These are phyloP conservation scores for Palythoa grandis DNA, from an alignment of 92 coral and sea anemone genomes.

Conservation along the genomic window DNA sequence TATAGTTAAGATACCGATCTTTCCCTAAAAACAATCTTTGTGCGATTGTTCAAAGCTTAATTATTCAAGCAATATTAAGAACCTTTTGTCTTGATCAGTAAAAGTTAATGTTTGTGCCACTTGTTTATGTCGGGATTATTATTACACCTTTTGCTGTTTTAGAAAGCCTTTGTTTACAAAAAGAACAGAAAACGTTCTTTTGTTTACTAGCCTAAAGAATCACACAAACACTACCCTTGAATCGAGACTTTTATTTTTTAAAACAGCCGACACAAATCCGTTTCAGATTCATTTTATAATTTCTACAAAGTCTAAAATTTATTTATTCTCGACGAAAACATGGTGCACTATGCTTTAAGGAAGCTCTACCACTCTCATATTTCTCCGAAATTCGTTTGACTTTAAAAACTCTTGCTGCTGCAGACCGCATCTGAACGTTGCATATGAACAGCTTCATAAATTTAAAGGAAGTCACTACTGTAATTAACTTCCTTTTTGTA, in stretches of 20 bases:
- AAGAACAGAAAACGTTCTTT: constrained; percentile 8
- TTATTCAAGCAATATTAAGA: constrained; percentile 24
- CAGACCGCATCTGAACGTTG: not conserved
- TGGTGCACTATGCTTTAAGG: too few species aligned
- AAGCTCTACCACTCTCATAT: too few species aligned
- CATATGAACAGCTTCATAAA: not conserved
- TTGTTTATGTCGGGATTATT: constrained; percentile 11
- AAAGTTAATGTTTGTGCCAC: constrained; percentile 19
- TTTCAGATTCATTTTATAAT: not conserved
- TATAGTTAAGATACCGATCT: constrained; percentile 7
- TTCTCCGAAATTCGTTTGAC: not conserved
- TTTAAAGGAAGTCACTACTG: constrained; percentile 25
- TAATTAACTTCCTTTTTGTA: constrained; percentile 32
- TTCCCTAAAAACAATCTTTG: not conserved
- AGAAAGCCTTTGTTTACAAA: constrained; percentile 12
- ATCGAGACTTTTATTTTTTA: not conserved
- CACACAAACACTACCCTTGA: not conserved
- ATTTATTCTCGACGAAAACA: too few species aligned
- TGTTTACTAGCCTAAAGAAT: not conserved
- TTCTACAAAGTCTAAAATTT: too few species aligned
- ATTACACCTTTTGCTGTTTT: not conserved
- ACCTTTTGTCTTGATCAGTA: constrained; percentile 19
- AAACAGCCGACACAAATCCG: not conserved
- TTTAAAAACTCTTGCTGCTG: not conserved
- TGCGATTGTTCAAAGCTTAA: constrained; percentile 19